phyloP scores from a whole-genome alignment of 2,797 vertebrate genomes.

The Ctenochaetus hawaiiensis region DNA sequence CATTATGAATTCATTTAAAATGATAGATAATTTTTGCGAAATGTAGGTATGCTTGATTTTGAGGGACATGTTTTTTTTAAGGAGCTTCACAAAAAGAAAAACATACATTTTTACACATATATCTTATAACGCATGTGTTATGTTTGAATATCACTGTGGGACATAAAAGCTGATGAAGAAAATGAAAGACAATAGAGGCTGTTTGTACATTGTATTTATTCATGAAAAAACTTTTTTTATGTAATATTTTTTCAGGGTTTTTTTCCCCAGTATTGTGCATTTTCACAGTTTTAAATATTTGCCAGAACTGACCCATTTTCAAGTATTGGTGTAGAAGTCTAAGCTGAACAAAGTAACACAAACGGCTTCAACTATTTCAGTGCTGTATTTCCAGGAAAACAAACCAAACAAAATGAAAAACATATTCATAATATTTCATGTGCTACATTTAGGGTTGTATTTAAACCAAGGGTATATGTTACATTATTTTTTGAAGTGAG shows the following conservation, averaged over 20 bases:
- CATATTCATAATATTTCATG: slow-evolving; percentile 38
- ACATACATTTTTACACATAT: not conserved
- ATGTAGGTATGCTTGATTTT: not conserved
- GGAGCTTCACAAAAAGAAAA: not conserved
- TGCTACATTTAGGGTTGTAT: slow-evolving; percentile 50
- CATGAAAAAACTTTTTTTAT: slow-evolving; percentile 64
- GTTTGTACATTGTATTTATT: slow-evolving; percentile 70
- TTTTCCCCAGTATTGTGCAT: slow-evolving; percentile 74
- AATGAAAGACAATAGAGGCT: slow-evolving; percentile 9
- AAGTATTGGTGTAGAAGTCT: slow-evolving; percentile 79
- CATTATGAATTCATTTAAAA: no score
- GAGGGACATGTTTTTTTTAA: not conserved
- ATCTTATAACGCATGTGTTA: not conserved
- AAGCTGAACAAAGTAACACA: slow-evolving; percentile 60
- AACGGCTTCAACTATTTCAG: slow-evolving; percentile 61
- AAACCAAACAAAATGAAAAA: slow-evolving; percentile 59
- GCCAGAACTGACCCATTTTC: slow-evolving; percentile 79
- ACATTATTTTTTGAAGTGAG: not conserved
- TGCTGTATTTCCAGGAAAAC: slow-evolving; percentile 58
- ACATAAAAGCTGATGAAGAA: slow-evolving; percentile 6
- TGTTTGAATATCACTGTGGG: not conserved
- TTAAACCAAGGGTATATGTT: slow-evolving; percentile 16
- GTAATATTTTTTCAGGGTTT: slow-evolving; percentile 25
- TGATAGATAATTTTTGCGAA: no score
- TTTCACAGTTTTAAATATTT: slow-evolving; percentile 84